A percentile compares a stretch with the other conserved stretches of the same genome.
These are phyloP conservation scores for Cistogaster globosa DNA, from an alignment of 2,888 invertebrate genomes.

Conservation along the genomic window DNA sequence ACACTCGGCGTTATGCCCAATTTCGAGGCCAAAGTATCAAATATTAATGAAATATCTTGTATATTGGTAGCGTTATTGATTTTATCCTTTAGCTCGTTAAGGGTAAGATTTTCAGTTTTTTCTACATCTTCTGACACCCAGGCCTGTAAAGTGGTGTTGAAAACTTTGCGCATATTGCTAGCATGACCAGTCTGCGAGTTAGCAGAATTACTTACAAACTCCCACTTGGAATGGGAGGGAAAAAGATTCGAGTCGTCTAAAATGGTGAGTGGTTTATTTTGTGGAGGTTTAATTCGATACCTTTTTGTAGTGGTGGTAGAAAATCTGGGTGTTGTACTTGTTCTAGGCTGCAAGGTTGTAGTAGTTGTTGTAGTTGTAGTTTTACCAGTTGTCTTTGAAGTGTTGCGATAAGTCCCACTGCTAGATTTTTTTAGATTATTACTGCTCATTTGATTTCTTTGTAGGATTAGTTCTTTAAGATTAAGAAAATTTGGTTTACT, in stretches of 20 bases:
- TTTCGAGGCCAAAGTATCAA: constrained; percentile 86
- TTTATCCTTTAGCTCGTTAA: constrained; percentile 79
- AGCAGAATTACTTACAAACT: constrained; percentile 84
- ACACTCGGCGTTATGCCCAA: constrained; percentile 82
- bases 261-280: constrained; percentile 76
- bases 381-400: constrained; percentile 45
- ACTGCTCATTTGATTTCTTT: constrained; percentile 75
- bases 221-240: constrained; percentile 84
- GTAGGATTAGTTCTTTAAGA: constrained; percentile 82
- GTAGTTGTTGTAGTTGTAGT: constrained; percentile 68
- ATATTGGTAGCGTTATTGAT: constrained; percentile 83
- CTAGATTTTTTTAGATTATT: constrained; percentile 43
- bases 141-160: constrained; percentile 86
- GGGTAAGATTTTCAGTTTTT: constrained; percentile 76
- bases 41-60: constrained; percentile 87
- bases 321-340: constrained; percentile 55
- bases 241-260: constrained; percentile 81
- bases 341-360: constrained; percentile 61
- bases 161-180: constrained; percentile 84
- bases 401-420: not conserved
- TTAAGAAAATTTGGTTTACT: constrained; percentile 80
- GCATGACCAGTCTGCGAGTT: constrained; percentile 76
- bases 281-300: constrained; percentile 75
- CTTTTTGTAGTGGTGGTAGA: constrained; percentile 74
- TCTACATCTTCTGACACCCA: constrained; percentile 85